Evolutionary conservation across 2,113 vertebrate genomes (phyloP).

Genomic region (Pan troglodytes): NHGRI_mPanTro3-v2.1_pri NC_072403.2:114202001-114202500

Average conservation of each 20-base stretch:
- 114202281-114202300: neutral
- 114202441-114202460: neutral
- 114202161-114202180: neutral
- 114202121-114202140: neutral
- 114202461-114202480: neutral
- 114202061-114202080: neutral
- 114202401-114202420: neutral
- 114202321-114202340: neutral
- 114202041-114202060: neutral
- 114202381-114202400: neutral
- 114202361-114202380: neutral
- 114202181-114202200: neutral
- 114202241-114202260: neutral
- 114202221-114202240: neutral
- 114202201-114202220: neutral
- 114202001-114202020: neutral
- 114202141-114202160: conserved; percentile 1
- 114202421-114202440: neutral
- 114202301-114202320: neutral
- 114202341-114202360: neutral
- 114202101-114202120: neutral
- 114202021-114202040: conserved; percentile 16
- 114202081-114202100: conserved; percentile 18
- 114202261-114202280: neutral
- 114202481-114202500: neutral